phyloP scores from a whole-genome alignment of 2,888 invertebrate genomes.

The Agrochola litura region DNA sequence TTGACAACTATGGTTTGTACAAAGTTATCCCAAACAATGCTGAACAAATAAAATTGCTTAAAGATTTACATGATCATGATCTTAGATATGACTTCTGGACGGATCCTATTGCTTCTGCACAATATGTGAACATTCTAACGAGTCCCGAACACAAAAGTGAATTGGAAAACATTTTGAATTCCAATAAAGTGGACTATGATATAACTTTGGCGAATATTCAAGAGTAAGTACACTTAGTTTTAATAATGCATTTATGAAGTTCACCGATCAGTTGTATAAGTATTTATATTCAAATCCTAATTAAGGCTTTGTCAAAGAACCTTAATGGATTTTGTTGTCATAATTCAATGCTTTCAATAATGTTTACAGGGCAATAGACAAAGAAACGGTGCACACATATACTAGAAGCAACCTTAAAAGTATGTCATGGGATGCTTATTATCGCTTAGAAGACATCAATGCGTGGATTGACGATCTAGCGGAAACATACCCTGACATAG shows the following conservation, averaged over 20 bases:
- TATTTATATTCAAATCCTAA: background rate
- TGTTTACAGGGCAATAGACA: slow-evolving; percentile 83
- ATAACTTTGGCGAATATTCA: slow-evolving; percentile 85
- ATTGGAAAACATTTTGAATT: slow-evolving; percentile 75
- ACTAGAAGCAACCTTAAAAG: slow-evolving; percentile 64
- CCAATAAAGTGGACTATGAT: slow-evolving; percentile 76
- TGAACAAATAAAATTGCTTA: slow-evolving; percentile 84
- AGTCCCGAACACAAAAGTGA: slow-evolving; percentile 74
- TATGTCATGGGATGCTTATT: slow-evolving; percentile 90
- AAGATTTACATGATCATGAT: slow-evolving; percentile 80
- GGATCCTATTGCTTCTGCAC: slow-evolving; percentile 72
- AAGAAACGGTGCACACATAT: slow-evolving; percentile 76
- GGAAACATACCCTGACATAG: slow-evolving; percentile 83
- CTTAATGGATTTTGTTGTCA: background rate
- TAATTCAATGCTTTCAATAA: background rate
- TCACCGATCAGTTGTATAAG: background rate
- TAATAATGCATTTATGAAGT: slow-evolving; percentile 63
- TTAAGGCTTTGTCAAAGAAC: background rate
- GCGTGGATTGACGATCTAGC: slow-evolving; percentile 90
- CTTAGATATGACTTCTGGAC: slow-evolving; percentile 82
- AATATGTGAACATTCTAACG: slow-evolving; percentile 80
- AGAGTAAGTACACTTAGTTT: slow-evolving; percentile 76
- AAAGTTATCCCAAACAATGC: slow-evolving; percentile 84
- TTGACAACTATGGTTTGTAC: slow-evolving; percentile 84
- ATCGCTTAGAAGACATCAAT: slow-evolving; percentile 91